Percentiles rank a stretch among this genome's conserved stretches.
Conservation (phyloP, 2,797 vertebrate genomes). For the Gobionotothen gibberifrons region DNA sequence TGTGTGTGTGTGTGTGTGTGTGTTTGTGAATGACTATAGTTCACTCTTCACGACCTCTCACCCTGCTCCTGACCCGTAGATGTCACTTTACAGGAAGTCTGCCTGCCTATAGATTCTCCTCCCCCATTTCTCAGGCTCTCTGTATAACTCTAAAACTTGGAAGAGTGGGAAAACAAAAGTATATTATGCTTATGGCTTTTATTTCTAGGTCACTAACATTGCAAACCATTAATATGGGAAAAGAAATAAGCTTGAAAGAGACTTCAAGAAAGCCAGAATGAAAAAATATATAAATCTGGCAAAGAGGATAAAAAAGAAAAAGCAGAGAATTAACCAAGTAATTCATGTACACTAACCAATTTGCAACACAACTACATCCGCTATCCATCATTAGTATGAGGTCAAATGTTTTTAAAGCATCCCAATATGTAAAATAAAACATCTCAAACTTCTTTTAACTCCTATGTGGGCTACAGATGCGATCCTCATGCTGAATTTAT, state of each 20-base stretch:
- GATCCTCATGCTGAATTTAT: not conserved
- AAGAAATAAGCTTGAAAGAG: not conserved
- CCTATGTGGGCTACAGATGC: not conserved
- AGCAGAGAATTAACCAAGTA: not conserved
- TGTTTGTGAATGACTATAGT: slow-evolving; percentile 32
- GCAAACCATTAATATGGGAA: slow-evolving; percentile 3
- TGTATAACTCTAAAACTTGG: not conserved
- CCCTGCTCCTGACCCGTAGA: slow-evolving; percentile 2
- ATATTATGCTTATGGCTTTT: slow-evolving; percentile 18
- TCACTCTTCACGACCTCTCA: slow-evolving; percentile 12
- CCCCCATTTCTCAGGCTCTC: not conserved
- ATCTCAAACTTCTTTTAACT: not conserved
- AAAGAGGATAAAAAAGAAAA: not conserved
- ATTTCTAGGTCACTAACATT: slow-evolving; percentile 34
- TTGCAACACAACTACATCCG: not conserved
- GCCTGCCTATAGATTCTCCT: slow-evolving; percentile 17
- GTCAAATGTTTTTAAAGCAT: not conserved
- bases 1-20: not conserved
- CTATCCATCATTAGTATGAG: not conserved
- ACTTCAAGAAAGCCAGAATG: not conserved
- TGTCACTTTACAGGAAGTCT: slow-evolving; percentile 48
- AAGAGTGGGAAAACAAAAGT: slow-evolving; percentile 16
- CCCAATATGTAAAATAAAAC: not conserved
- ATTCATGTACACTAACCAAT: not conserved
- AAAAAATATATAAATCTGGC: not conserved